Evolutionary conservation across 2,113 vertebrate species (phyloP), one percentile per base, ranked within the genome.

Genomic region (Esox niger): DNA sequence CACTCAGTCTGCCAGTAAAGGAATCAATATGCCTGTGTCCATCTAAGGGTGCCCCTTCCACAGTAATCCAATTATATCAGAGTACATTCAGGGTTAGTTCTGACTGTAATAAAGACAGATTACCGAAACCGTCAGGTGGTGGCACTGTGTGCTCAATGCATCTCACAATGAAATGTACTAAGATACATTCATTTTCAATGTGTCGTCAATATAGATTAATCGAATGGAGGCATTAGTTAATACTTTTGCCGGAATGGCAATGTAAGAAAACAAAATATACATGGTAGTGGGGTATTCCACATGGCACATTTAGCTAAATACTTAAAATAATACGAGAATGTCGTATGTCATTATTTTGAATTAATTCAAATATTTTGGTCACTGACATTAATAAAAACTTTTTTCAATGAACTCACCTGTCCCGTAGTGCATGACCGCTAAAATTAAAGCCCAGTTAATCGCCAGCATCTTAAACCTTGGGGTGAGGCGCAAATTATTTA

Each of bases 41-140:
- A 43, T 43, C 74, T 83, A 76, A 54, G 35, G 70, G 83, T 82
- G 69, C 85, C 70, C 46, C 43, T 52, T n/a, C n/a, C 56, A 74
- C 43, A n/a, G 29, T 25, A 78, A 69, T 32, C 0, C 64, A 13
- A 38, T 61, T 33, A 61, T 17, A 61, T 17, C 20, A 43, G 38
- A 43, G 30, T n/a, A 52, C 7, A 17, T 3, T 74, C 30, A 62
- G 17, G 62, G 68, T 5, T 25, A 43, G 38, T 43, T 17, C 25
- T 54, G 49, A 47, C 26, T 15, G 35, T 61, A 25, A 56, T 23
- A 33, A 21, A 6, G 52, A 31, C 25, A 47, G 25, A 69, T 47
- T 54, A 31, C 17, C 47, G 46, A 38, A 31, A 43, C 3, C 38
- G 38, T 46, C n/a, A 46, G 27, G 33, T 58, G 59, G 13, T 52